These are phyloP conservation scores for Dendroctonus valens DNA, from an alignment of 1,140 invertebrate genomes.

Conservation along the genomic window DNA sequence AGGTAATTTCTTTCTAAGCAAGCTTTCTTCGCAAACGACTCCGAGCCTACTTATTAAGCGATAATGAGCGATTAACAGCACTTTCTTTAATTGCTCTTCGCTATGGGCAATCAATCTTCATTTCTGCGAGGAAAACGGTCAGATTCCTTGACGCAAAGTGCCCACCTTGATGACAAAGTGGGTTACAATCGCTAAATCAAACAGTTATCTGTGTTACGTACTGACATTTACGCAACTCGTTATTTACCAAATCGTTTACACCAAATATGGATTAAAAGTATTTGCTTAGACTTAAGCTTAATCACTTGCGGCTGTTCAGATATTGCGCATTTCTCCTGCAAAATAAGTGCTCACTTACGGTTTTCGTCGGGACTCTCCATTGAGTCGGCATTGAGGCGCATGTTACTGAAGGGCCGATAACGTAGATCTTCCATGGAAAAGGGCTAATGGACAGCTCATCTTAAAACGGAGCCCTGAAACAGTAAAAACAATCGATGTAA, in stretches of 20 bases:
- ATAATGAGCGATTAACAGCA: slow-evolving; percentile 1
- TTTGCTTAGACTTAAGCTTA: slow-evolving; percentile 9
- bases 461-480: neutral
- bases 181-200: neutral
- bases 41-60: slow-evolving; percentile 1
- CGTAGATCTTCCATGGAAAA: neutral
- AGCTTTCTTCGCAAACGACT: neutral
- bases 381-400: slow-evolving; percentile 45
- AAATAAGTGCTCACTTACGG: slow-evolving; percentile 35
- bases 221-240: neutral
- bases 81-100: no score
- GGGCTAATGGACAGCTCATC: neutral
- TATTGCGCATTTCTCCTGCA: neutral
- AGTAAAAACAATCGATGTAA: neutral
- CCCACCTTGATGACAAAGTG: slow-evolving; percentile 1
- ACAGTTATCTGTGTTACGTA: slow-evolving; percentile 1
- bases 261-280: slow-evolving; percentile 3
- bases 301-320: neutral
- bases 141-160: neutral
- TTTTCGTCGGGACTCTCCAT: slow-evolving; percentile 44
- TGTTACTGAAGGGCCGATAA: slow-evolving; percentile 29
- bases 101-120: no score
- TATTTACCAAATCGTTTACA: slow-evolving; percentile 11
- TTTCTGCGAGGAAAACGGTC: no score
- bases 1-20: neutral